phyloP scores from a whole-genome alignment of 1,140 invertebrate species.

The Brachionus koreanus region DNA sequence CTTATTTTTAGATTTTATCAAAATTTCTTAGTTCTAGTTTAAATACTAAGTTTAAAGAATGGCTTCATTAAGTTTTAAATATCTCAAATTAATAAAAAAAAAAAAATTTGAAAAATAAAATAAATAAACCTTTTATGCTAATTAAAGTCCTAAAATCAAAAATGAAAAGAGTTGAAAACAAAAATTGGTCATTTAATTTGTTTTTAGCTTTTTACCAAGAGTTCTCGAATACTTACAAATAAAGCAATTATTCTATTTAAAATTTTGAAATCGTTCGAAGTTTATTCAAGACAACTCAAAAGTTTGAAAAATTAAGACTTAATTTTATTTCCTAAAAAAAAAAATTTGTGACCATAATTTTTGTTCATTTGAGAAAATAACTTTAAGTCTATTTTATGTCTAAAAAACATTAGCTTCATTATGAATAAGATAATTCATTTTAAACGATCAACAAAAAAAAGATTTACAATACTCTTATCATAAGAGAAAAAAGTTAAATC shows the following conservation, averaged over 20 bases:
- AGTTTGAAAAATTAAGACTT: not conserved
- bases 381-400: not conserved
- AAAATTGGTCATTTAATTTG: not conserved
- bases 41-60: not conserved
- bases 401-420: not conserved
- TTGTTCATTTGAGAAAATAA: not conserved
- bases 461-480: not conserved
- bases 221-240: not conserved
- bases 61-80: not conserved
- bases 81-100: not conserved
- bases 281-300: not conserved
- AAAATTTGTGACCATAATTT: not conserved
- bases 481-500: not conserved
- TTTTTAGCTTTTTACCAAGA: not conserved
- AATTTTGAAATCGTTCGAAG: not conserved
- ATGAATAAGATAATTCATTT: not conserved
- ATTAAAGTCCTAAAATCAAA: not conserved
- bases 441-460: not conserved
- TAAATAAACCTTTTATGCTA: not conserved
- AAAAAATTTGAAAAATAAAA: constrained; percentile 5
- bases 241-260: constrained; percentile 7
- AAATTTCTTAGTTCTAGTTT: not conserved
- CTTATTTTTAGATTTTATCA: not conserved
- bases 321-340: not conserved
- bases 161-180: not conserved